Percentiles rank a stretch among this genome's conserved stretches.
These are phyloP conservation scores for Branchipolynoe longqiensis DNA, from an alignment of 2,888 invertebrate species.

Conservation along the genomic window DNA sequence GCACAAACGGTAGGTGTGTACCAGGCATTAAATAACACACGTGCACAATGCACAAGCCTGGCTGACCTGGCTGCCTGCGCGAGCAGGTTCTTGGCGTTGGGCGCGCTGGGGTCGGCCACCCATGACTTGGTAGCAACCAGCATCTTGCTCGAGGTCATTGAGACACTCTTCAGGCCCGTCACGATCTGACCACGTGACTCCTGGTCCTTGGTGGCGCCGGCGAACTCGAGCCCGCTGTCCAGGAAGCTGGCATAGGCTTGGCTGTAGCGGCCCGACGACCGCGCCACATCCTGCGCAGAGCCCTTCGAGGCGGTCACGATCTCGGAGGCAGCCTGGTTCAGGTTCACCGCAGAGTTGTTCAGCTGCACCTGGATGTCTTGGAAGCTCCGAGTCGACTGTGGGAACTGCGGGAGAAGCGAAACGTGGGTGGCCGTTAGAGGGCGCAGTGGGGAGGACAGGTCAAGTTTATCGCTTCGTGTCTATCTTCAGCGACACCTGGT, in stretches of 20 bases:
- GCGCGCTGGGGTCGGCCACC: conserved; percentile 93
- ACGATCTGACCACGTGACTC: conserved; percentile 91
- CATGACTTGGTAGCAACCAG: conserved; percentile 93
- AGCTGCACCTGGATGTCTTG: conserved; percentile 91
- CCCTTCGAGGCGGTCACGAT: conserved; percentile 89
- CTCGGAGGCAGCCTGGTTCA: conserved; percentile 91
- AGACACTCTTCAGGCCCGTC: conserved; percentile 92
- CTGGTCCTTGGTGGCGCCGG: conserved; percentile 84
- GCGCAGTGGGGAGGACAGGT: no score
- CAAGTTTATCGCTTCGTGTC: no score
- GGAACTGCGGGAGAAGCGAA: conserved; percentile 86
- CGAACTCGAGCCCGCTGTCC: conserved; percentile 81
- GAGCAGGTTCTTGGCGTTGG: conserved; percentile 94
- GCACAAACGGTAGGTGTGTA: no score
- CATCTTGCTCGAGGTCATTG: conserved; percentile 92
- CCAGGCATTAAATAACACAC: no score
- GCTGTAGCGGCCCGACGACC: conserved; percentile 88
- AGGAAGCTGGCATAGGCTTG: conserved; percentile 90
- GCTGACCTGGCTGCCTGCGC: conserved; percentile 90
- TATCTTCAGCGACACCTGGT: no score
- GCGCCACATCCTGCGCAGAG: conserved; percentile 86
- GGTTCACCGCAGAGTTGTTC: conserved; percentile 90
- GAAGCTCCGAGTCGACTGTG: conserved; percentile 83
- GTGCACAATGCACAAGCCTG: background rate
- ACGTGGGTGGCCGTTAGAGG: no score